Evolutionary conservation across 2,113 vertebrate genomes (phyloP).

Genomic region (Daubentonia madagascariensis): DNA sequence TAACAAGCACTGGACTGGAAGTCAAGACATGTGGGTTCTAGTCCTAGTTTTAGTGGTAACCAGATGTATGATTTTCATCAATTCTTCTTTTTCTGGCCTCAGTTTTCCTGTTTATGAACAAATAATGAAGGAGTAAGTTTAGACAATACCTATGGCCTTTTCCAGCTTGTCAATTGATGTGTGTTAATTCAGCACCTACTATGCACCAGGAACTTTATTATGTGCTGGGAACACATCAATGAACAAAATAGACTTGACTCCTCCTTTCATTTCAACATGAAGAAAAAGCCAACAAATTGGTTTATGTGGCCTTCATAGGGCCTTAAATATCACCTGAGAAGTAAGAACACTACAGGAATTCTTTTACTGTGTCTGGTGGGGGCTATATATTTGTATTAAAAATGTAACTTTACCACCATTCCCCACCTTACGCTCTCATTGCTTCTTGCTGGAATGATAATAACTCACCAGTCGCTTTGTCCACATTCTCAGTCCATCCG

Average conservation of each 20-base stretch:
- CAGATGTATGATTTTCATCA: background rate
- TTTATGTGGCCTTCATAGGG: background rate
- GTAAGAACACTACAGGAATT: background rate
- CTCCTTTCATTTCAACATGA: constrained; percentile 21
- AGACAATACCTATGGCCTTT: background rate
- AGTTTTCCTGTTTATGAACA: background rate
- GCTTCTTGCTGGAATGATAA: background rate
- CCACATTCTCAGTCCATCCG: background rate
- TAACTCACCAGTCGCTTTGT: background rate
- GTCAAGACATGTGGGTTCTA: background rate
- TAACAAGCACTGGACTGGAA: constrained; percentile 17
- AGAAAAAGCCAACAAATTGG: background rate
- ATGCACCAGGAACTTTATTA: constrained; percentile 13
- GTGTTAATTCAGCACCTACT: constrained; percentile 12
- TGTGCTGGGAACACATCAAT: background rate
- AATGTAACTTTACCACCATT: background rate
- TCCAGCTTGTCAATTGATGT: background rate
- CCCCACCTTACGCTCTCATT: background rate
- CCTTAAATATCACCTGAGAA: background rate
- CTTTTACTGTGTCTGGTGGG: background rate
- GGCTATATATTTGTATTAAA: background rate
- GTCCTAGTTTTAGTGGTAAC: constrained; percentile 12
- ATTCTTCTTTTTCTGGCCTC: background rate
- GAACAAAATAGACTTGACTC: constrained; percentile 4
- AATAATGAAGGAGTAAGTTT: background rate